Evolutionary conservation across 2,797 vertebrate species (phyloP), one percentile per base, ranked within the genome.

Genomic region (Chanos chanos): DNA sequence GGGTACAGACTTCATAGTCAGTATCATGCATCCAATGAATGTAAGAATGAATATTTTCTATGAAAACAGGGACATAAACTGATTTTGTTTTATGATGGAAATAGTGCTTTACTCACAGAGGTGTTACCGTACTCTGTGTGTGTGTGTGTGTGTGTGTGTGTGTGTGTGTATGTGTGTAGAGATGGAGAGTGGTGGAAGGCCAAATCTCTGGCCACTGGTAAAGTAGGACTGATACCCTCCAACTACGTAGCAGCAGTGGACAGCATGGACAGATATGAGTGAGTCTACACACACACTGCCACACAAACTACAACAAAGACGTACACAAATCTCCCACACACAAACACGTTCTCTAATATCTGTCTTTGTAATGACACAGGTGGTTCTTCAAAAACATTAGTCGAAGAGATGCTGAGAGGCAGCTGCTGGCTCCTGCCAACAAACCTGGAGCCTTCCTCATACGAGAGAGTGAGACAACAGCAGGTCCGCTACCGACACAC

Each of bases 261-360:
- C 78, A 94, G 92, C 15, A 78, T 98, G 75, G 95, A 98, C 79
- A 93, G 92, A 1, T 93, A 98, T 75, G 93, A 93, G 96, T 98
- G 82, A 86, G 33, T 34, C 43, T 4, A 21, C 40, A 19, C 2
- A 10, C 4, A 1, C 3, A 13, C 24, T 16, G 5, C 12, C n/a
- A 16, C 2, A 1, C 16, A 10, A 13, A 5, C 2, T 18, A n/a
- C n/a, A n/a, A n/a, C n/a, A n/a, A n/a, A n/a, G n/a, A n/a, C n/a
- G n/a, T n/a, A n/a, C n/a, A n/a, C n/a, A n/a, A n/a, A n/a, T n/a
- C n/a, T n/a, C n/a, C n/a, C n/a, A n/a, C n/a, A n/a, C n/a, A n/a
- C n/a, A n/a, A n/a, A n/a, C n/a, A n/a, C n/a, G n/a, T 15, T 13
- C 21, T 13, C 4, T 3, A 8, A n/a, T 21, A 0, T n/a, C 28